Conservation (phyloP, 2,888 invertebrate species). For the Sarcophaga subvicina region DNA sequence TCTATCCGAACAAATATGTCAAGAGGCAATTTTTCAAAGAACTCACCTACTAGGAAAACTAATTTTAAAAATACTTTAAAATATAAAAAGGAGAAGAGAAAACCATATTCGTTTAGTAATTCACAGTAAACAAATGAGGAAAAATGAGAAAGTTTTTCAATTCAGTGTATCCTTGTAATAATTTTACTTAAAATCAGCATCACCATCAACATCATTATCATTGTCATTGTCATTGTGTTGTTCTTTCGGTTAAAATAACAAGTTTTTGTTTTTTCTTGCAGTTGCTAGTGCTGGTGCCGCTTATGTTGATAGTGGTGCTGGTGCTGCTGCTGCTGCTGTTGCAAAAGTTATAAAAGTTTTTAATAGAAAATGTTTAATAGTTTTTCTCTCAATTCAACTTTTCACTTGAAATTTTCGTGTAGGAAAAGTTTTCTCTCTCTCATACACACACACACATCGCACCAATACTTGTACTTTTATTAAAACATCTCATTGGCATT, state of each 20-base stretch:
- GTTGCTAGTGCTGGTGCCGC: slow-evolving; percentile 14
- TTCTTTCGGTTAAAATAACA: slow-evolving; percentile 64
- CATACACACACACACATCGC: not conserved
- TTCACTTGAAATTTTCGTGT: slow-evolving; percentile 59
- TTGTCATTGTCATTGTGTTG: slow-evolving; percentile 62
- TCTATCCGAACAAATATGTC: no score
- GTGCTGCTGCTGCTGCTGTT: slow-evolving; percentile 23
- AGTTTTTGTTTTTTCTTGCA: slow-evolving; percentile 38
- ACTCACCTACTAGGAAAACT: no score
- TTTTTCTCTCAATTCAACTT: slow-evolving; percentile 68
- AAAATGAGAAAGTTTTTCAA: slow-evolving; percentile 8
- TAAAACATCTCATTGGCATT: not conserved
- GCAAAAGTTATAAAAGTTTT: slow-evolving; percentile 62
- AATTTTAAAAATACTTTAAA: no score
- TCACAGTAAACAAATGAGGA: no score
- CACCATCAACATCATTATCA: not conserved
- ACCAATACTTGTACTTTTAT: not conserved
- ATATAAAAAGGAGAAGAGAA: no score
- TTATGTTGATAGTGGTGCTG: slow-evolving; percentile 17
- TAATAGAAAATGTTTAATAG: slow-evolving; percentile 69
- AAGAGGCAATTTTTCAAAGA: no score
- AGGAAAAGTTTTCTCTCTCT: slow-evolving; percentile 38
- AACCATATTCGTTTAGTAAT: no score
- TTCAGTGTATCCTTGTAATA: slow-evolving; percentile 29
- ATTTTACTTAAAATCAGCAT: slow-evolving; percentile 34